Base-by-base conservation (phyloP, 2,113 vertebrate genomes). In the Pituophis catenifer region DNA sequence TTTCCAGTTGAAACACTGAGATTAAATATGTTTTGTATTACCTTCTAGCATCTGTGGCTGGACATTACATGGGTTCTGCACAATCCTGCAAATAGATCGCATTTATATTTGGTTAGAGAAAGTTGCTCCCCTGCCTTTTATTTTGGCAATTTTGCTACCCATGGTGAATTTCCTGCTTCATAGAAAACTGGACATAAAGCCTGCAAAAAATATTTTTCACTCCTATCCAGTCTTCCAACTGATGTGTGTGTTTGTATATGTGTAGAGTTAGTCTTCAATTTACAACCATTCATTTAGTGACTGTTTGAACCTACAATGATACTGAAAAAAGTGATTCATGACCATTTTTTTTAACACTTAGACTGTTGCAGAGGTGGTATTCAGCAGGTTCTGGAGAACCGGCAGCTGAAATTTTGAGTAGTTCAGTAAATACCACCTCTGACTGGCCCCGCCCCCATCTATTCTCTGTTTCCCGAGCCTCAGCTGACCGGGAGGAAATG, bases 111-210 rank as follows among this genome's bases (percentile, higher is more conserved):
- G 21, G 23, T 91, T 86, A 85, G 53, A 58, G 33, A 81, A 10
- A 38, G 23, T 54, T 86, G 24, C 10, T 87, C 75, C 53, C 29
- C 62, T 0, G 52, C 2, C 8, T 23, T 8, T 26, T 57, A 17
- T 91, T 93, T 12, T 13, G 38, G 17, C 23, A 89, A 19, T 53
- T 94, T 24, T 92, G 91, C 94, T 94, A 91, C 92, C 50, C 93
- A 11, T 58, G 44, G 13, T 90, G 58, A 17, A 29, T 87, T 11
- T 3, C 0, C 0, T 91, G 50, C 0, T 55, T 93, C 89, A 93
- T 89, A 87, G 12, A 92, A 94, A 89, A 50, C 33, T 38, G 7
- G 33, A 81, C 7, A 38, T 38, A 81, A 81, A 81, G 8, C 7
- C n/a, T 17, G 13, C 2, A 75, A 75, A 75, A 70, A 19, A 3